These are phyloP conservation scores for Monopterus albus DNA, from an alignment of 2,113 vertebrate genomes.

Conservation along the genomic window DNA sequence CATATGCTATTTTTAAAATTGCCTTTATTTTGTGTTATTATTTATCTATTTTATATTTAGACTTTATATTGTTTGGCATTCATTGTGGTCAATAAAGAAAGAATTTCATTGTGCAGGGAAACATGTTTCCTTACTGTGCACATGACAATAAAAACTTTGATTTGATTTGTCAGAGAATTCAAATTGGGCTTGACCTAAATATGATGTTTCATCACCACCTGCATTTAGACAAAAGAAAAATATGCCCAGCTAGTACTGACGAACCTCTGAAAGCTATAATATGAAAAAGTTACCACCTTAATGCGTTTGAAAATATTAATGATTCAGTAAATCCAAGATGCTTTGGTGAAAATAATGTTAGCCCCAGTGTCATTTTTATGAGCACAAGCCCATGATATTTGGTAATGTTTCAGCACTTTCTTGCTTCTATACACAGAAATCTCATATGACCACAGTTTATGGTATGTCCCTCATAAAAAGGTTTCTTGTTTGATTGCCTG, in stretches of 20 bases:
- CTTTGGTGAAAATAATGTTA: neutral
- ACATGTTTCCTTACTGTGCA: no score
- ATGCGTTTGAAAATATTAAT: neutral
- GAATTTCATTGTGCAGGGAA: no score
- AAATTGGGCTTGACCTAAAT: slow-evolving; percentile 61
- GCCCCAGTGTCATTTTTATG: neutral
- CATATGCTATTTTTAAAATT: no score
- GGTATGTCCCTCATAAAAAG: neutral
- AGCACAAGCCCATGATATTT: neutral
- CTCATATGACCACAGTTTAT: neutral
- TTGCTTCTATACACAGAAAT: neutral
- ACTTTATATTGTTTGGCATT: no score
- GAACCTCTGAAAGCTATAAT: slow-evolving; percentile 4
- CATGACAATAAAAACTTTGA: no score
- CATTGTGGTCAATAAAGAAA: no score
- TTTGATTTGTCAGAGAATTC: slow-evolving; percentile 26
- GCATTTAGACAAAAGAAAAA: slow-evolving; percentile 40
- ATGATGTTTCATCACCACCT: slow-evolving; percentile 61
- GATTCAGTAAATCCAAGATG: neutral
- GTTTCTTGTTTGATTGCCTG: slow-evolving; percentile 27
- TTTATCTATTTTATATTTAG: no score
- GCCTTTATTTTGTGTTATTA: no score
- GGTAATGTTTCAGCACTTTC: neutral
- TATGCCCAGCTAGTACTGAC: slow-evolving; percentile 7
- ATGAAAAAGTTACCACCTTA: neutral